These are phyloP conservation scores for Drosophila pseudotakahashii DNA, from an alignment of 2,888 invertebrate species.

Conservation along the genomic window DNA sequence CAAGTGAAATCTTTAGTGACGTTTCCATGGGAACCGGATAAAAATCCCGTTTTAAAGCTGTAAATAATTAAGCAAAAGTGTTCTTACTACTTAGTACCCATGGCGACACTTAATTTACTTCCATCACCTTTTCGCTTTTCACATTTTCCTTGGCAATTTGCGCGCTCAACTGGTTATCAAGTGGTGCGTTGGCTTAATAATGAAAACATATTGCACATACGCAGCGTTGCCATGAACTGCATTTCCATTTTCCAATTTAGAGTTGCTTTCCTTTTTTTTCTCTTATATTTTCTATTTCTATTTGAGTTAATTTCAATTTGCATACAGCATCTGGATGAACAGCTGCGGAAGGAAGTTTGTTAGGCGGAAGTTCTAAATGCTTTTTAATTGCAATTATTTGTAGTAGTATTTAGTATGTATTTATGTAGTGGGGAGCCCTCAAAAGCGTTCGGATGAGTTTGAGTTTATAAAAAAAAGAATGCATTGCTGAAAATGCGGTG, in stretches of 20 bases:
- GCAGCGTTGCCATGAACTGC: slow-evolving; percentile 16
- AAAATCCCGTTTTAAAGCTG: neutral
- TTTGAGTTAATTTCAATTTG: slow-evolving; percentile 21
- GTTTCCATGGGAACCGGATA: too few species aligned
- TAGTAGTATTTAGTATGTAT: neutral
- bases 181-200: slow-evolving; percentile 26
- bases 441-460: neutral
- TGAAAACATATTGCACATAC: slow-evolving; percentile 23
- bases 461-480: neutral
- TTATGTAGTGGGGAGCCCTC: neutral
- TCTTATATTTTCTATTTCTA: neutral
- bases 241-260: slow-evolving; percentile 27
- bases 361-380: slow-evolving; percentile 21
- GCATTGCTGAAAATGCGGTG: neutral
- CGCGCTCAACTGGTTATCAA: slow-evolving; percentile 17
- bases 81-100: too few species aligned
- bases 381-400: slow-evolving; percentile 36
- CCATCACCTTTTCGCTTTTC: neutral
- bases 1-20: neutral
- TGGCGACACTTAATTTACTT: neutral
- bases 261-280: neutral
- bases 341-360: slow-evolving; percentile 21
- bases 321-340: slow-evolving; percentile 17
- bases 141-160: neutral
- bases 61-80: neutral